Conservation (phyloP, 2,113 vertebrate genomes). For the Esox niger region DNA sequence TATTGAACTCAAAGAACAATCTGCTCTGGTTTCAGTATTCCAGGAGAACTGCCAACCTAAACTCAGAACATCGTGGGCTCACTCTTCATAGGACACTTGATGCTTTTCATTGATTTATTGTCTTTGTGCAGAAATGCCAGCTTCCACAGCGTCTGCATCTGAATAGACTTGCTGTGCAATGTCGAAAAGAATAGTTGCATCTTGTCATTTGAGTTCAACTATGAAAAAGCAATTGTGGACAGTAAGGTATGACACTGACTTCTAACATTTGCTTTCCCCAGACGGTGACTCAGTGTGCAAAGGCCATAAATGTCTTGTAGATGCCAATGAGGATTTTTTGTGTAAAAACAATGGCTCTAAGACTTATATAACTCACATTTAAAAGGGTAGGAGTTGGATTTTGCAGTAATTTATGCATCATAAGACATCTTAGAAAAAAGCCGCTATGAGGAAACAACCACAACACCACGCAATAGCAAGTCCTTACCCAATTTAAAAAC, state of each 20-base stretch:
- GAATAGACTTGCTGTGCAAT: too few species aligned
- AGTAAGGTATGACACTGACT: background rate
- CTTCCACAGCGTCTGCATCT: conserved; percentile 15
- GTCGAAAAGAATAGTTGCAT: too few species aligned
- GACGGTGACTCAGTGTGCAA: background rate
- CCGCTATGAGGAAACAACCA: background rate
- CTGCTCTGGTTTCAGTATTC: conserved; percentile 24
- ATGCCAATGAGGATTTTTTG: conserved; percentile 17
- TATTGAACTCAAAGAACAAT: conserved; percentile 16
- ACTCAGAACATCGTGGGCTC: conserved; percentile 43
- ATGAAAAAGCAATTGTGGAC: background rate
- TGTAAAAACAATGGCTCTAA: conserved; percentile 28
- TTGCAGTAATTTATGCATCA: background rate
- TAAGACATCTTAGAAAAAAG: background rate
- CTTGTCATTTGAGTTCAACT: too few species aligned
- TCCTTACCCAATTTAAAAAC: background rate
- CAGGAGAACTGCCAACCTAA: conserved; percentile 36
- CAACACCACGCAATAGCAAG: background rate
- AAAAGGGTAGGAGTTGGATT: background rate
- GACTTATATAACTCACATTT: conserved; percentile 50
- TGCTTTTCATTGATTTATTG: conserved; percentile 25
- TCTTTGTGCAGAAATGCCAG: conserved; percentile 30
- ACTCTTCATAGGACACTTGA: conserved; percentile 19
- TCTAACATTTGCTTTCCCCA: background rate
- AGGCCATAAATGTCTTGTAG: background rate